Percentiles rank a stretch among this genome's conserved stretches.
Evolutionary conservation across 2,888 invertebrate species (phyloP).

Genomic region (Hemithea aestivaria): DNA sequence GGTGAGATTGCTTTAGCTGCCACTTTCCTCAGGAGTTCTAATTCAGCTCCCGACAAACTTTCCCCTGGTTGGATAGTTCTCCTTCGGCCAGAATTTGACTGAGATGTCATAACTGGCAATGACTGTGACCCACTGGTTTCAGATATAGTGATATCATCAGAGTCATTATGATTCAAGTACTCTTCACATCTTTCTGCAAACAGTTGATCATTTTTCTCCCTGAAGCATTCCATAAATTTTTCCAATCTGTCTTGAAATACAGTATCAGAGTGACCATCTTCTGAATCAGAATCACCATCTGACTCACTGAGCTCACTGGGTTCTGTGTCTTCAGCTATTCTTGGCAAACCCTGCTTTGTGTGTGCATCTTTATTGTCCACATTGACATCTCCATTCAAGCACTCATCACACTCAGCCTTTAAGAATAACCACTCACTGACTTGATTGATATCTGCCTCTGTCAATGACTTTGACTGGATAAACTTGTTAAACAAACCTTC

Average conservation of each 20-base stretch:
- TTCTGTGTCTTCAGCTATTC: constrained; percentile 76
- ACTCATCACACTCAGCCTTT: constrained; percentile 93
- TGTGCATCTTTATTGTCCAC: constrained; percentile 64
- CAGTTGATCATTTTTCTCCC: constrained; percentile 83
- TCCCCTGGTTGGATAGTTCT: constrained; percentile 82
- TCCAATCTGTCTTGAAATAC: constrained; percentile 86
- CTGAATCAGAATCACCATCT: constrained; percentile 80
- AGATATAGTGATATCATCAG: constrained; percentile 74
- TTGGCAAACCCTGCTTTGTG: constrained; percentile 66
- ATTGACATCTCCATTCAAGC: constrained; percentile 80
- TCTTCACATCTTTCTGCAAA: constrained; percentile 81
- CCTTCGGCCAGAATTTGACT: constrained; percentile 70
- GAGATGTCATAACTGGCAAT: constrained; percentile 69
- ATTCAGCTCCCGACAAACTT: constrained; percentile 78
- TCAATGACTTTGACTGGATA: constrained; percentile 83
- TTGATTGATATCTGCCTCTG: constrained; percentile 86
- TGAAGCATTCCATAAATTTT: constrained; percentile 84
- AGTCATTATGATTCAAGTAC: constrained; percentile 75
- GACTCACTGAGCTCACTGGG: constrained; percentile 81
- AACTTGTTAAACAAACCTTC: constrained; percentile 90
- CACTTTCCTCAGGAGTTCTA: constrained; percentile 80
- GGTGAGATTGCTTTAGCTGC: constrained; percentile 77
- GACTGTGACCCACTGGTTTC: constrained; percentile 74
- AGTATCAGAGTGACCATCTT: constrained; percentile 79
- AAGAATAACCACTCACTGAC: constrained; percentile 89